Evolutionary conservation across 2,888 invertebrate species (phyloP), one percentile per base, ranked within the genome.

Genomic region (Limnephilus rhombicus): DNA sequence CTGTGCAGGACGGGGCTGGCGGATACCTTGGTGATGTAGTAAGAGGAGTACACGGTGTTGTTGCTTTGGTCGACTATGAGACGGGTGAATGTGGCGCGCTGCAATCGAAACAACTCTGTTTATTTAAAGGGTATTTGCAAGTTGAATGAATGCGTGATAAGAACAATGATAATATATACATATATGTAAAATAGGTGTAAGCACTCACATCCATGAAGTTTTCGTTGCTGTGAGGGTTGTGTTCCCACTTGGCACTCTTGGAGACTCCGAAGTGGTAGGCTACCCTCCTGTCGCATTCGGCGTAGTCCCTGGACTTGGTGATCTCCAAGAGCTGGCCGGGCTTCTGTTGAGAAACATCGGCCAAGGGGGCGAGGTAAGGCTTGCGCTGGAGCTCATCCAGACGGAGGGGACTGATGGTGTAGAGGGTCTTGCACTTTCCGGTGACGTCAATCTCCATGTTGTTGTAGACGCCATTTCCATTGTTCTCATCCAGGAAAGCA

Each of bases 361-460:
- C 95, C 88, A 95, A 93, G 11, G 96, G 96, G 80, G 95, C 96
- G 94, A 97, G 95, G 93, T 96, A 95, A 0, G 97, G 97, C n/a
- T 96, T 94, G 91, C 95, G 95, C 90, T 97, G 95, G 85, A 97
- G 95, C 94, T 96, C 95, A 94, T 96, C 96, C 41, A 97, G 95
- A 9, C 97, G 96, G 89, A 97, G 95, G 13, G 97, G 97, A 18
- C 96, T 96, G 85, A 98, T 96, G 87, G 97, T 96, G 95, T 98
- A 98, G n/a, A 97, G 94, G 29, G 93, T 93, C 93, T 93, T 97
- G 94, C 97, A 97, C 94, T 97, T 96, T 88, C 98, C 98, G 87
- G 97, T 97, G 37, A 98, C 97, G 81, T 97, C 97, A 94, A 97
- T 96, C 95, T 98, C 98, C 97, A 98, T 97, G 93, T 97, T 97